Conservation (phyloP, 2,113 vertebrate genomes). For the Coptodon bakossiorum region DNA sequence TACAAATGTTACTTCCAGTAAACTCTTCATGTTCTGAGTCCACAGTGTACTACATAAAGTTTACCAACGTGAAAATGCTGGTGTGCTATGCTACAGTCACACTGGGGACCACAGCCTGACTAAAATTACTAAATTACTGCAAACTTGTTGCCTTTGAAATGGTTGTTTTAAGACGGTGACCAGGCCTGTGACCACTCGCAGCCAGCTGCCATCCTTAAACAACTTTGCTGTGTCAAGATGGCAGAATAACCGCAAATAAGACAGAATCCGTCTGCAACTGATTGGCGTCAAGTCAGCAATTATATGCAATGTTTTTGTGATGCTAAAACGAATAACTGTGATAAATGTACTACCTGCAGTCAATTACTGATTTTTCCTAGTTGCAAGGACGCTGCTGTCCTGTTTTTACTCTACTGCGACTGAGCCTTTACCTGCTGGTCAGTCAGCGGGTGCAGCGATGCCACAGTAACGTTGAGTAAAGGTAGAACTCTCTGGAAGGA, state of each 20-base stretch:
- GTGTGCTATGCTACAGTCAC: neutral
- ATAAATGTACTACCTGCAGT: neutral
- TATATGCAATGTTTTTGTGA: neutral
- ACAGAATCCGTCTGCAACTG: neutral
- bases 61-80: neutral
- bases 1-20: neutral
- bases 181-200: neutral
- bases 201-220: neutral
- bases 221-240: neutral
- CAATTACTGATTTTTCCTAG: neutral
- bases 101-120: neutral
- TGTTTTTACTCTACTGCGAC: neutral
- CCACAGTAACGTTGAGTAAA: constrained; percentile 90
- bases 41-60: neutral
- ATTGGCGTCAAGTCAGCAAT: neutral
- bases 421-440: constrained; percentile 80
- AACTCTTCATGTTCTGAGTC: neutral
- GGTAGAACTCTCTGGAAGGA: constrained; percentile 94
- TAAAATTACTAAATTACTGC: neutral
- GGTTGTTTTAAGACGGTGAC: accelerated
- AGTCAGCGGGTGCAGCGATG: constrained; percentile 91
- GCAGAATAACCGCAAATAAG: neutral
- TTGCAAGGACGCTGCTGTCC: neutral
- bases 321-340: neutral
- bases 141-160: neutral